phyloP scores from a whole-genome alignment of 2,797 vertebrate species.

The Coregonus suidteri region DNA sequence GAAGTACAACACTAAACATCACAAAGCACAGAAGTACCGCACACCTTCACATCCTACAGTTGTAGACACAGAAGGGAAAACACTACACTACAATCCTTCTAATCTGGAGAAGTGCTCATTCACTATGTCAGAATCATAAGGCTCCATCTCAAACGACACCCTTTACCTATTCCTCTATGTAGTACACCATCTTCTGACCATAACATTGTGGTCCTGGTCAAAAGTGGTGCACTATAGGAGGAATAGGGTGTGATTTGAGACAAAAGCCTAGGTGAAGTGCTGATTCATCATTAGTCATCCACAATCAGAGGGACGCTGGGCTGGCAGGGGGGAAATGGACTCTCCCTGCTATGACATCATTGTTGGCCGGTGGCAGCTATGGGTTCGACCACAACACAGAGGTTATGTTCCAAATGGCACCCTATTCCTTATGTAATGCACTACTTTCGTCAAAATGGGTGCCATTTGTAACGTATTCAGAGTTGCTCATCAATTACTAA shows the following conservation, averaged over 20 bases:
- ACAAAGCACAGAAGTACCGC: not conserved
- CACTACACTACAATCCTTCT: not conserved
- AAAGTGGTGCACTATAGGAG: not conserved
- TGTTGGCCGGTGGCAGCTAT: not conserved
- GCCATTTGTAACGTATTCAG: not conserved
- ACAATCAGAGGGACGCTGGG: not conserved
- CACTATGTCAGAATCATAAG: not conserved
- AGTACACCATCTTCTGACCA: not conserved
- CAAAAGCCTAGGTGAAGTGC: not conserved
- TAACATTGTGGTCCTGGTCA: not conserved
- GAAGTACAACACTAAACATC: constrained; percentile 33
- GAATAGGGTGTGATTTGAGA: not conserved
- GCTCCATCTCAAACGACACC: not conserved
- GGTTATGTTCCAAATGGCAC: not conserved
- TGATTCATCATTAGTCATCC: not conserved
- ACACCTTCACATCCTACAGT: constrained; percentile 28
- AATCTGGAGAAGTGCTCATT: not conserved
- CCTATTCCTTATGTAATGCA: not conserved
- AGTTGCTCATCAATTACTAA: not conserved
- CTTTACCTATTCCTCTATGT: not conserved
- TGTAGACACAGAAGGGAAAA: constrained; percentile 25
- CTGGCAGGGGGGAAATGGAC: not conserved
- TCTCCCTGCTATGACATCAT: not conserved
- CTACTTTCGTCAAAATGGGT: too few species aligned
- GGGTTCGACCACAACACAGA: not conserved